These are phyloP conservation scores for Pheosia gnoma DNA, from an alignment of 2,888 invertebrate species.

Conservation along the genomic window DNA sequence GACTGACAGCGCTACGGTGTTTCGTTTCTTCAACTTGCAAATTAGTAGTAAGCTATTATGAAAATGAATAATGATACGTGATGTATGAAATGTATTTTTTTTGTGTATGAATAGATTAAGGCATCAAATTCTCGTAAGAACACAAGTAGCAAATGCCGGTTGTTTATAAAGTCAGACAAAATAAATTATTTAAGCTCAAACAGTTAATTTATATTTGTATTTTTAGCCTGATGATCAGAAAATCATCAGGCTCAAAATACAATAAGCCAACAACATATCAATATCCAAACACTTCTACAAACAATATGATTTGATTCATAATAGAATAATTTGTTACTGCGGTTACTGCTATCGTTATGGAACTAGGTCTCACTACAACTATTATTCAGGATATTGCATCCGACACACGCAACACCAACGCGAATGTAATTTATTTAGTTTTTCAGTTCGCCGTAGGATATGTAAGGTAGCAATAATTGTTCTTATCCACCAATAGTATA, in stretches of 20 bases:
- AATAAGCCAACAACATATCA: no score
- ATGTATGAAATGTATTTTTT: not conserved
- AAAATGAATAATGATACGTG: slow-evolving; percentile 19
- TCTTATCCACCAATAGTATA: not conserved
- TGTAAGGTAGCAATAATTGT: not conserved
- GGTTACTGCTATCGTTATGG: slow-evolving; percentile 28
- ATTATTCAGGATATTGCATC: slow-evolving; percentile 44
- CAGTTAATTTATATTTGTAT: no score
- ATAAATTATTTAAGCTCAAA: no score
- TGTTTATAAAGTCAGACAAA: no score
- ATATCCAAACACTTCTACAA: no score
- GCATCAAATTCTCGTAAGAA: no score
- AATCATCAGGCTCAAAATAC: no score
- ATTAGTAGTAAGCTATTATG: slow-evolving; percentile 40
- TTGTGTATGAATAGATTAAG: not conserved
- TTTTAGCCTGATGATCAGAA: no score
- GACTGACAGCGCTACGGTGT: slow-evolving; percentile 9
- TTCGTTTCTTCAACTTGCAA: slow-evolving; percentile 20
- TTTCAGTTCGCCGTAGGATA: slow-evolving; percentile 28
- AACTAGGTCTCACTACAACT: slow-evolving; percentile 37
- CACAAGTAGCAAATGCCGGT: not conserved
- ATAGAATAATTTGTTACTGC: slow-evolving; percentile 12
- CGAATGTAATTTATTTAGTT: slow-evolving; percentile 38
- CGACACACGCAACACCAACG: slow-evolving; percentile 47
- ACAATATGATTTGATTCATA: not conserved